These are phyloP conservation scores for Takifugu ocellatus DNA, from an alignment of 2,797 vertebrate species.

Conservation along the genomic window DNA sequence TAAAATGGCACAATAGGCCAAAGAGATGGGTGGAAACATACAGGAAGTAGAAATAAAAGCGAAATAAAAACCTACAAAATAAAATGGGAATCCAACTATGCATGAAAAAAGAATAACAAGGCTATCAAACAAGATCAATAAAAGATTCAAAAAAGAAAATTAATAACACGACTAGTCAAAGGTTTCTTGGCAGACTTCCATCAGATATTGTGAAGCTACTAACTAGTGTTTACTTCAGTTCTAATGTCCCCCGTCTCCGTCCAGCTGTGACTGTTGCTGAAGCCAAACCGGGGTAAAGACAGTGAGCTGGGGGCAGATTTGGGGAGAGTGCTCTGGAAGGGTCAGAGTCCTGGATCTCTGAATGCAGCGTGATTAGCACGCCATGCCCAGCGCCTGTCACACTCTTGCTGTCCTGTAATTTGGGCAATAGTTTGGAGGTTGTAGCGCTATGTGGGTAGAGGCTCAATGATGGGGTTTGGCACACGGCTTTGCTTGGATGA, in stretches of 20 bases:
- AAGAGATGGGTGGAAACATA: too few species aligned
- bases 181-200: too few species aligned
- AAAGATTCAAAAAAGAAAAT: too few species aligned
- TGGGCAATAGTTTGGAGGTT: slow-evolving; percentile 55
- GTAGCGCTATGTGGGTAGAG: slow-evolving; percentile 52
- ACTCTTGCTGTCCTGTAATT: slow-evolving; percentile 49
- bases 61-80: neutral
- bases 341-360: slow-evolving; percentile 36
- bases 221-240: too few species aligned
- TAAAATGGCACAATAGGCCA: too few species aligned
- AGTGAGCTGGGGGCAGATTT: slow-evolving; percentile 40
- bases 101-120: too few species aligned
- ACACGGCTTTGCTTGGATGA: slow-evolving; percentile 46
- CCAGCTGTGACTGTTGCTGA: slow-evolving; percentile 10
- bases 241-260: too few species aligned
- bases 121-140: too few species aligned
- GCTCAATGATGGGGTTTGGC: slow-evolving; percentile 64
- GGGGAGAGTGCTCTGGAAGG: slow-evolving; percentile 47
- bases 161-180: too few species aligned
- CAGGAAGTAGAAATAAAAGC: neutral
- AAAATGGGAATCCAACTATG: neutral
- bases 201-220: too few species aligned
- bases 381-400: slow-evolving; percentile 48
- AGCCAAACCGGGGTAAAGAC: slow-evolving; percentile 51
- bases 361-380: slow-evolving; percentile 54